Evolutionary conservation across 2,888 invertebrate species (phyloP), one percentile per base, ranked within the genome.

Genomic region (Aradus depressus): DNA sequence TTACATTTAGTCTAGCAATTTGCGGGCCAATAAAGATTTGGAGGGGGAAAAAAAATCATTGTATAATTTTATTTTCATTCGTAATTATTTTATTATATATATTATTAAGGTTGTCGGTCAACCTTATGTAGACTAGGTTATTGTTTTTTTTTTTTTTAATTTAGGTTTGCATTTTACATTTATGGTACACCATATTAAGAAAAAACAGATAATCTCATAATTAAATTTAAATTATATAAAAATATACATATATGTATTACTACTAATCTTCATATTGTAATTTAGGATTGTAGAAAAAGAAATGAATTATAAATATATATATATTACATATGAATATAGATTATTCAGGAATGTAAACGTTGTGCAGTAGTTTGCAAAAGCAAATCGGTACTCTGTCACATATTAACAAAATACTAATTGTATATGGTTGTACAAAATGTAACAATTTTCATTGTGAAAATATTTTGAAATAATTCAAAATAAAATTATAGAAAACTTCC

Each of bases 401-500:
- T 45, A 58, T 53, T 41, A 51, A 50, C 50, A 55, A 57, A 55
- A 56, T 55, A 58, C 53, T 55, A 54, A 58, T 59, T 69, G 68
- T 69, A 69, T 69, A 68, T 69, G 68, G 68, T 67, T 69, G 68
- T 69, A 69, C 69, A 69, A 69, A 69, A 59, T 69, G 69, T 69
- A 69, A 69, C 68, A 68, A 68, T 69, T 68, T 67, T 58, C 58
- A 60, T 59, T 60, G 60, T 62, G 60, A 60, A 54, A 57, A 60
- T 60, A 62, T 59, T 59, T 59, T 59, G 59, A 59, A 57, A 58
- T 59, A 58, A 58, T 59, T 59, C 58, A 57, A 59, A 59, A 50
- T 52, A 54, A 51, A 56, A 54, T n/a, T 48, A 55, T 53, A 55
- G 44, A 55, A 52, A 42, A 52, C 47, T 54, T 55, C 55, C 51